Conservation (phyloP, 2,888 invertebrate genomes). For the Mantis religiosa region DNA sequence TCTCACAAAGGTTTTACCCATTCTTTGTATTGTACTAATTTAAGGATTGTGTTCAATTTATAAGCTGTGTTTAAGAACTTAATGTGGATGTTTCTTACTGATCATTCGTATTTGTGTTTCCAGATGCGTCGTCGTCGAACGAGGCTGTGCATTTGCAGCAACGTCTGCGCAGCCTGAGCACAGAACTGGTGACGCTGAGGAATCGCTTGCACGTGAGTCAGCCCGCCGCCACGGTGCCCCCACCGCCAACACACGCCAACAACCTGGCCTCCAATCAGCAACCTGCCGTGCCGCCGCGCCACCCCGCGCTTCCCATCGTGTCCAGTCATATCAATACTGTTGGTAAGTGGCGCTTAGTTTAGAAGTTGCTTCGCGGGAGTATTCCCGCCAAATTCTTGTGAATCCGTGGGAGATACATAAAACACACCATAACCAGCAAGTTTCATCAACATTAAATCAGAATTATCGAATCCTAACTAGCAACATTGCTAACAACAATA, state of each 20-base stretch:
- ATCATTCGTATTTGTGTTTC: no score
- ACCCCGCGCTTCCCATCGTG: conserved; percentile 38
- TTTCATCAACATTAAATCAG: no score
- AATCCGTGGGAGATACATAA: no score
- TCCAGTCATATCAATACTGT: conserved; percentile 25
- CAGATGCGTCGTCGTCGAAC: conserved; percentile 92
- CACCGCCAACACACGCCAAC: conserved; percentile 34
- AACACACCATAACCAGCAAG: no score
- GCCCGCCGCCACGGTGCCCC: conserved; percentile 36
- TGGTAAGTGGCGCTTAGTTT: conserved; percentile 18
- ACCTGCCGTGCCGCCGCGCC: conserved; percentile 39
- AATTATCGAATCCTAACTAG: no score
- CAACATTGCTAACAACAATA: no score
- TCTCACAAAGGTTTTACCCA: no score
- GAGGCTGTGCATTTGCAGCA: conserved; percentile 92
- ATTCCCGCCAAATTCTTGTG: neutral
- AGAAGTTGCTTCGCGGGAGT: no score
- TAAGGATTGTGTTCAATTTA: no score
- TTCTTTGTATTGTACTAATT: no score
- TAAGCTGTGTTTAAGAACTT: no score
- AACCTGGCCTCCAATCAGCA: conserved; percentile 45
- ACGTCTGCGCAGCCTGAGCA: conserved; percentile 82
- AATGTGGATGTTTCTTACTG: no score
- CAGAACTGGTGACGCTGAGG: conserved; percentile 85
- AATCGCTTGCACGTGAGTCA: conserved; percentile 81